Conservation (phyloP, 2,113 vertebrate genomes). For the Mungos mungo region DNA sequence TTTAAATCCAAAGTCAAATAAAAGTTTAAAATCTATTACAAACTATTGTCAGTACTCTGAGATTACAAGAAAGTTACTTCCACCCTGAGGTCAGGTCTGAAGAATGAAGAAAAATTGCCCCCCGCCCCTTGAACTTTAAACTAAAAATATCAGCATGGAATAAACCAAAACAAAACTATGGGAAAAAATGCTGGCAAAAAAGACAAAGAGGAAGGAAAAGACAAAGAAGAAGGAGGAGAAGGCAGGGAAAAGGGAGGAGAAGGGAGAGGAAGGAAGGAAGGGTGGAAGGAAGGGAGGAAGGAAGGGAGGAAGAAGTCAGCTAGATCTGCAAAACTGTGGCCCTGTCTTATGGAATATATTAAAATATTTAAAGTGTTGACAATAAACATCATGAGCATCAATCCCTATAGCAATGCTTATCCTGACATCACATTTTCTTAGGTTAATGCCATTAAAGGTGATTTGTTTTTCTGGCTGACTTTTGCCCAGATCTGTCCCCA, state of each 20-base stretch:
- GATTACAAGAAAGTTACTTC: neutral
- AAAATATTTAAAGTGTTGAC: neutral
- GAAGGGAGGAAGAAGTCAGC: no score
- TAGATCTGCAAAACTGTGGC: neutral
- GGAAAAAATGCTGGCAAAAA: neutral
- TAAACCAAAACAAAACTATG: neutral
- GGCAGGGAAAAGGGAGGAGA: no score
- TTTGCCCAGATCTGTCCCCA: neutral
- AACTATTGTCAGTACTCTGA: neutral
- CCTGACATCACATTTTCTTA: neutral
- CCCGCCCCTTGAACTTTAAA: neutral
- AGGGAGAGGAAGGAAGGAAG: no score
- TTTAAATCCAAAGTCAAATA: neutral
- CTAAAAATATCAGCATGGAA: neutral
- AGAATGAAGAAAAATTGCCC: neutral
- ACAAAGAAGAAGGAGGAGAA: neutral
- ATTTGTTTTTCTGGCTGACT: neutral
- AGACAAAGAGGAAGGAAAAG: neutral
- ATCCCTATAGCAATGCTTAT: neutral
- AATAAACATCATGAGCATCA: neutral
- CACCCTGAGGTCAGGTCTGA: neutral
- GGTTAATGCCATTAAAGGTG: neutral
- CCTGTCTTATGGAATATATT: neutral
- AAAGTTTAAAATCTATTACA: neutral
- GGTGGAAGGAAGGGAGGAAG: no score